Percentiles rank a stretch among this genome's conserved stretches.
Conservation (phyloP, 2,797 vertebrate genomes). For the Xiphorhynchus erythropygius region DNA sequence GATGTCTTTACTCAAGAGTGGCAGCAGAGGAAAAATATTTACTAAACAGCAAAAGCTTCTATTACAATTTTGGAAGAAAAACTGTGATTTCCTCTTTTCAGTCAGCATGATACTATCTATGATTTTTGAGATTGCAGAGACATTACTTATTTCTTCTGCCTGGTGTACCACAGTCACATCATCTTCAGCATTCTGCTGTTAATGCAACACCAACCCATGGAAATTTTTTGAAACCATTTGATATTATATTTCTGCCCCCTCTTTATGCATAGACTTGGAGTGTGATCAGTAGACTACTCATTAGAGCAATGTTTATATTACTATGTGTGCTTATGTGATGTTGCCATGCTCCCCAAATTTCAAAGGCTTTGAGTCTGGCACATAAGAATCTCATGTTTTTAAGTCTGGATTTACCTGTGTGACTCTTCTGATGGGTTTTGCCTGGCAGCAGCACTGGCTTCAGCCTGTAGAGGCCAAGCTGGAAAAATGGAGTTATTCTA, state of each 20-base stretch:
- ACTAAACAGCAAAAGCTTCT: background rate
- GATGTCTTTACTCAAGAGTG: background rate
- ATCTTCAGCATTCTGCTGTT: background rate
- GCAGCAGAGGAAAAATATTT: background rate
- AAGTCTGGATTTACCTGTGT: background rate
- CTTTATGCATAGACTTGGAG: background rate
- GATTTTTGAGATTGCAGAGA: background rate
- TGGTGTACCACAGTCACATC: background rate
- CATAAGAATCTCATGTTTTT: background rate
- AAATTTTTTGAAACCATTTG: background rate
- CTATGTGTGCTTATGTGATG: background rate
- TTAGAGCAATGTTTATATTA: background rate
- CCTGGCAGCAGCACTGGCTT: background rate
- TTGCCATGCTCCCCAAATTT: background rate
- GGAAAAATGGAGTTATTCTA: background rate
- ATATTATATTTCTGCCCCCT: background rate
- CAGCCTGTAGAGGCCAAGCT: background rate
- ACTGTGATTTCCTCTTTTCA: background rate
- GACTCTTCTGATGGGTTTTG: background rate
- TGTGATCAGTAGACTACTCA: background rate
- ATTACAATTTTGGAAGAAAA: background rate
- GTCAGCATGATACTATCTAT: background rate
- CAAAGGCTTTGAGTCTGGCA: background rate
- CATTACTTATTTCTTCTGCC: background rate
- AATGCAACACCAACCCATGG: background rate